A percentile compares a stretch with the other conserved stretches of the same genome.
phyloP scores from a whole-genome alignment of 1,140 invertebrate genomes.

The Microplitis demolitor region DNA sequence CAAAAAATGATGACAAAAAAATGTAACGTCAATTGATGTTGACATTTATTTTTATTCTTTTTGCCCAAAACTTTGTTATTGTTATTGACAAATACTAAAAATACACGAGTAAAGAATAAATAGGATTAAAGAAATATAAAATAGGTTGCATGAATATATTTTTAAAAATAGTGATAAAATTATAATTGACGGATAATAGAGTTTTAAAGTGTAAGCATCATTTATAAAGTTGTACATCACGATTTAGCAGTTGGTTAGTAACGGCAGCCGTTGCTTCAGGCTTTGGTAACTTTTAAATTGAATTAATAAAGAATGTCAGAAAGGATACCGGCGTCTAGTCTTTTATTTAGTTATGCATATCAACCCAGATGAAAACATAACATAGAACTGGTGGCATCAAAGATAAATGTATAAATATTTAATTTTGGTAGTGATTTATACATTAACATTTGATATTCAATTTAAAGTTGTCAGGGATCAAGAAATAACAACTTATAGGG shows the following conservation, averaged over 20 bases:
- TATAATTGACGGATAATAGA: background rate
- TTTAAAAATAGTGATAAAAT: background rate
- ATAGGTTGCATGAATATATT: no score
- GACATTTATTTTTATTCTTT: no score
- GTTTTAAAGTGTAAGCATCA: background rate
- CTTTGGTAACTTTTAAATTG: conserved; percentile 16
- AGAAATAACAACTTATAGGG: no score
- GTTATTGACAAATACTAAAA: no score
- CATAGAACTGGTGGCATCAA: background rate
- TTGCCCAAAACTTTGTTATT: no score
- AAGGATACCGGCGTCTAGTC: background rate
- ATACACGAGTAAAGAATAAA: no score
- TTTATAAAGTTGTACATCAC: conserved; percentile 3
- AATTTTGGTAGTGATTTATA: background rate
- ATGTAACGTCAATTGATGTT: no score
- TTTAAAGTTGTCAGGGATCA: no score
- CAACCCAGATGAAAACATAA: background rate
- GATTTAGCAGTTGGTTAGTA: conserved; percentile 14
- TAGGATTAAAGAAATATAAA: no score
- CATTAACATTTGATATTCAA: no score
- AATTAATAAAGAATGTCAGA: conserved; percentile 27
- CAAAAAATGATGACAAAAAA: no score
- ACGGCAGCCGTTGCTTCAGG: background rate
- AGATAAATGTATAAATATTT: background rate
- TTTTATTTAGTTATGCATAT: conserved; percentile 6